These are phyloP conservation scores for Cosmia trapezina DNA, from an alignment of 2,888 invertebrate genomes.

Conservation along the genomic window DNA sequence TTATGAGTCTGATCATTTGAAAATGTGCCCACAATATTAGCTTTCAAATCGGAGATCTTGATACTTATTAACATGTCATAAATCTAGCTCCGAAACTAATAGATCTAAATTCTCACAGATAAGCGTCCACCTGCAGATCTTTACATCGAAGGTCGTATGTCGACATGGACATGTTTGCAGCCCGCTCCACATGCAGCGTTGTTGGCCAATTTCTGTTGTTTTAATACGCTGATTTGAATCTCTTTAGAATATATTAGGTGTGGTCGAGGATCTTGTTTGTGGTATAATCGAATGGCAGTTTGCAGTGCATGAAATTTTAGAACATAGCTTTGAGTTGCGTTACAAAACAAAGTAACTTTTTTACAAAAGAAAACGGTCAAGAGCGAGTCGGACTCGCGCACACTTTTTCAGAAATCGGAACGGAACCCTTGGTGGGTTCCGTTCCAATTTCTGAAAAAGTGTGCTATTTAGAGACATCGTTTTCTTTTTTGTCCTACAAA, in stretches of 20 bases:
- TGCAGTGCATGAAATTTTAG: constrained; percentile 1
- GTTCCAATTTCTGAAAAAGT: no score
- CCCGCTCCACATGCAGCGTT: constrained; percentile 53
- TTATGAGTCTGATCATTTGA: not conserved
- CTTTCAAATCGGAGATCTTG: not conserved
- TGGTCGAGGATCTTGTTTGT: constrained; percentile 53
- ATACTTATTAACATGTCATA: constrained; percentile 10
- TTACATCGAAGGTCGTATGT: constrained; percentile 56
- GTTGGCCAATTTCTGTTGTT: constrained; percentile 62
- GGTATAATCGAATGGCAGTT: constrained; percentile 16
- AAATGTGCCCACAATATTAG: not conserved
- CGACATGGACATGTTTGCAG: constrained; percentile 38
- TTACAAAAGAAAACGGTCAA: no score
- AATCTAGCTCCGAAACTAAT: constrained; percentile 26
- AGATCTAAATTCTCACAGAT: constrained; percentile 49
- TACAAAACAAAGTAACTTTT: not conserved
- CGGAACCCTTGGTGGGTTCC: no score
- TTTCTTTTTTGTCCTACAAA: no score
- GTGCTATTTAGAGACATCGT: no score
- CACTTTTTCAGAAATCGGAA: no score
- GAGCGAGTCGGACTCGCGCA: no score
- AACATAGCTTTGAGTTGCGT: constrained; percentile 1
- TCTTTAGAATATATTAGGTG: constrained; percentile 62
- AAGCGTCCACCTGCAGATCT: constrained; percentile 58
- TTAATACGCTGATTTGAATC: constrained; percentile 62